These are phyloP conservation scores for Parauchenoglanis punctatus DNA, from an alignment of 2,797 vertebrate genomes.

Conservation along the genomic window DNA sequence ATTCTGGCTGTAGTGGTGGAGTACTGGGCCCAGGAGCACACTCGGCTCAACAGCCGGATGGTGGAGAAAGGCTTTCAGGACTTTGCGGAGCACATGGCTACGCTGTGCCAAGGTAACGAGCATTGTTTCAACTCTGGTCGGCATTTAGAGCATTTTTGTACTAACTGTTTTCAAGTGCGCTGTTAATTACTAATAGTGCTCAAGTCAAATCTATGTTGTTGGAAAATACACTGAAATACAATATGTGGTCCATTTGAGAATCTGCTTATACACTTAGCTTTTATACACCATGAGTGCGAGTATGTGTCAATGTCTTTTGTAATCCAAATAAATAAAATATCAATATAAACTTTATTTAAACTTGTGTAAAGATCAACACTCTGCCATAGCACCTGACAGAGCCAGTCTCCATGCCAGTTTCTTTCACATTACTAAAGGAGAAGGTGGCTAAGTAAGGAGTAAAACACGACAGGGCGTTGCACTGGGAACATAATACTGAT, in stretches of 20 bases:
- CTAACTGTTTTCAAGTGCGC: neutral
- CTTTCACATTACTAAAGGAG: neutral
- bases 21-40: constrained; percentile 87
- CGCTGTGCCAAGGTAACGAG: constrained; percentile 83
- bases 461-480: neutral
- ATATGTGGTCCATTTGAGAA: neutral
- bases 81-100: constrained; percentile 80
- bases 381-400: neutral
- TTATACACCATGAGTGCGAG: neutral
- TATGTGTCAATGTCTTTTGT: neutral
- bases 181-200: neutral
- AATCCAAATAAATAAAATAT: neutral
- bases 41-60: constrained; percentile 79
- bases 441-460: neutral
- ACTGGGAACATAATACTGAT: neutral
- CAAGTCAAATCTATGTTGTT: neutral
- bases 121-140: neutral
- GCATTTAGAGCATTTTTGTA: constrained; percentile 6
- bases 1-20: constrained; percentile 86
- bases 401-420: neutral
- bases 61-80: constrained; percentile 81
- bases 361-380: neutral
- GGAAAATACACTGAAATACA: neutral
- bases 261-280: neutral
- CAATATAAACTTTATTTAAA: neutral